Conservation (phyloP, 2,797 vertebrate species). For the Sebastiscus tertius region DNA sequence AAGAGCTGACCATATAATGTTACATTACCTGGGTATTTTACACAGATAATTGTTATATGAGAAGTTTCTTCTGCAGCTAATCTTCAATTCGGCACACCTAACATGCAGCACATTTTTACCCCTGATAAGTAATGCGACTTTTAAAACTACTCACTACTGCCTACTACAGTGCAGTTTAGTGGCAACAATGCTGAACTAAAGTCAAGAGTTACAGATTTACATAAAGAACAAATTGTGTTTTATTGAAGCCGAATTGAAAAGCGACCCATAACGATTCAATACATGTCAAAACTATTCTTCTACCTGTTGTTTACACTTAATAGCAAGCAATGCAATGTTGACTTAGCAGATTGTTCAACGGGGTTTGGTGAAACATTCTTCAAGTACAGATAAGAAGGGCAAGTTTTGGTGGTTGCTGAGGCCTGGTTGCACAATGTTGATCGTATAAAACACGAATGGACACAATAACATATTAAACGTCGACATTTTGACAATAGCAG, state of each 20-base stretch:
- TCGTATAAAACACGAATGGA: not conserved
- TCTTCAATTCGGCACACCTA: not conserved
- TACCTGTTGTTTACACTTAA: fast-evolving
- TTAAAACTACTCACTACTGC: constrained; percentile 20
- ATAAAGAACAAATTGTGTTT: not conserved
- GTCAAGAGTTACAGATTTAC: fast-evolving
- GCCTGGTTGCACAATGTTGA: constrained; percentile 9
- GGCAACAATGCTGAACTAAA: too few species aligned
- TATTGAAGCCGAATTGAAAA: not conserved
- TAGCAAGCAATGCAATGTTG: fast-evolving
- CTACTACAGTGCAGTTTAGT: not conserved
- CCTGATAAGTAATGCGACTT: not conserved
- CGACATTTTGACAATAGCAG: not conserved
- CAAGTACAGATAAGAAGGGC: not conserved
- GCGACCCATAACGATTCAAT: fast-evolving
- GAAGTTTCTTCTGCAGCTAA: not conserved
- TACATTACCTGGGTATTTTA: not conserved
- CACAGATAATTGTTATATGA: fast-evolving
- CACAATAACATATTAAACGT: not conserved
- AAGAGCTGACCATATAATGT: not conserved
- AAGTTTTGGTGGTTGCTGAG: not conserved
- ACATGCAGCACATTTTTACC: not conserved
- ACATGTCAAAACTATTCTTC: fast-evolving
- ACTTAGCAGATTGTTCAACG: not conserved
- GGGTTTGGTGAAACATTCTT: not conserved